Percentiles rank a stretch among this genome's conserved stretches.
Evolutionary conservation across 2,113 vertebrate species (phyloP).

Genomic region (Pseudopodoces humilis): DNA sequence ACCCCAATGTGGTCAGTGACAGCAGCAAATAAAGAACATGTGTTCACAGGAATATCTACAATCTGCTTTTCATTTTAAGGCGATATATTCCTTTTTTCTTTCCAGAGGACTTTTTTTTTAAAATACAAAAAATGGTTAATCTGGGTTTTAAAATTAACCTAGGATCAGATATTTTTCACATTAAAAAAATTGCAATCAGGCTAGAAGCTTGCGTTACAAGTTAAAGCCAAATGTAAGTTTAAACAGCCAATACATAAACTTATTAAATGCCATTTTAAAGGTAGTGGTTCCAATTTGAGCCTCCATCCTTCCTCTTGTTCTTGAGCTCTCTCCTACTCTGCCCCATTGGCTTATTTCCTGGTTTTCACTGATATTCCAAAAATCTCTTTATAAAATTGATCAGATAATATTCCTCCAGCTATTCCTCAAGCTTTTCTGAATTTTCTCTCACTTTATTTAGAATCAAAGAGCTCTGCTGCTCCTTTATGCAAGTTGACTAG

Average conservation of each 20-base stretch:
- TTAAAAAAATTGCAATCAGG: not conserved
- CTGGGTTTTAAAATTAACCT: not conserved
- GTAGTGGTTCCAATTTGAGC: not conserved
- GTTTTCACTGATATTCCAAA: not conserved
- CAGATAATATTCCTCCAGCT: not conserved
- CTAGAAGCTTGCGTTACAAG: constrained; percentile 7
- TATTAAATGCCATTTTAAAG: constrained; percentile 1
- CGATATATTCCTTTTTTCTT: not conserved
- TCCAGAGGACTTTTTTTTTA: not conserved
- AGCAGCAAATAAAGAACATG: not conserved
- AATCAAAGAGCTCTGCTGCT: not conserved
- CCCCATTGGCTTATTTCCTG: not conserved
- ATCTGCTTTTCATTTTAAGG: not conserved
- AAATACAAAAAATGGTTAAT: not conserved
- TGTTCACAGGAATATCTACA: not conserved
- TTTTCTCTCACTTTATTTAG: not conserved
- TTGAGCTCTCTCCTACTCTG: not conserved
- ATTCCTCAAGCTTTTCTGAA: not conserved
- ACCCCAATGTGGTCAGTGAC: not conserved
- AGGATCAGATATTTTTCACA: not conserved
- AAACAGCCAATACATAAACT: not conserved
- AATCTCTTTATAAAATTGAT: not conserved
- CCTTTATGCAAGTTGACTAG: not conserved
- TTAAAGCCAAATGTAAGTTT: not conserved
- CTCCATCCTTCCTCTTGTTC: not conserved